phyloP scores from a whole-genome alignment of 1,140 invertebrate genomes.

The Drosophila fuyamai region DNA sequence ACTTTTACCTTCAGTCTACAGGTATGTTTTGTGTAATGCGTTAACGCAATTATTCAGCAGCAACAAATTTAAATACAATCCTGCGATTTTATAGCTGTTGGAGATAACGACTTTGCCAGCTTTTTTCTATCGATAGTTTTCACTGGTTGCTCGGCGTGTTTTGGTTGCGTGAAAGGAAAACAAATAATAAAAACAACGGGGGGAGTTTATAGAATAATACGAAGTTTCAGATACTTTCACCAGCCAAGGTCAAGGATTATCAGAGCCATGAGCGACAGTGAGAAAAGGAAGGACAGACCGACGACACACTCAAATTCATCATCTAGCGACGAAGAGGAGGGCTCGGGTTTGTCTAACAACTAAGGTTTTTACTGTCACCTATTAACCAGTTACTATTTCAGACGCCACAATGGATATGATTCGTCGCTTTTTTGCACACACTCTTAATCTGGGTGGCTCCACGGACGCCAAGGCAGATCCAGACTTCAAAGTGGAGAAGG shows the following conservation, averaged over 20 bases:
- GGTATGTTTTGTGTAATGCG: too few species aligned
- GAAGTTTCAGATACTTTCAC: background rate
- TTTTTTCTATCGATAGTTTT: slow-evolving; percentile 7
- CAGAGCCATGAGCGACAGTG: slow-evolving; percentile 14
- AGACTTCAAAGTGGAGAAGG: slow-evolving; percentile 45
- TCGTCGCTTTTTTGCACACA: slow-evolving; percentile 58
- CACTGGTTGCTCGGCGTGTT: background rate
- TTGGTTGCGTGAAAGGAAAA: slow-evolving; percentile 6
- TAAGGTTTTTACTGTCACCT: slow-evolving; percentile 16
- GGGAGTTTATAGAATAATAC: slow-evolving; percentile 4
- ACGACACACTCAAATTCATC: background rate
- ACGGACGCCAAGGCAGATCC: slow-evolving; percentile 11
- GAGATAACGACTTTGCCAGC: too few species aligned
- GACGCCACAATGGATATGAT: slow-evolving; percentile 62
- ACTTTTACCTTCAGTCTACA: too few species aligned
- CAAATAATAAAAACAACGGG: slow-evolving; percentile 24
- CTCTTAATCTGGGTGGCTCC: slow-evolving; percentile 35
- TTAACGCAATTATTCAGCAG: too few species aligned
- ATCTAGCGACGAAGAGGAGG: slow-evolving; percentile 24
- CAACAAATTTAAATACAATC: background rate
- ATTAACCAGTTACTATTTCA: slow-evolving; percentile 6
- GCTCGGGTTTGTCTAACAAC: slow-evolving; percentile 11
- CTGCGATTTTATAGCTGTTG: slow-evolving; percentile 1
- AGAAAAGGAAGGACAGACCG: background rate
- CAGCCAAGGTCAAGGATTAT: background rate